Percentiles rank a stretch among this genome's conserved stretches.
These are phyloP conservation scores for Ceyx melanurus DNA, from an alignment of 2,113 vertebrate genomes.

Conservation along the genomic window DNA sequence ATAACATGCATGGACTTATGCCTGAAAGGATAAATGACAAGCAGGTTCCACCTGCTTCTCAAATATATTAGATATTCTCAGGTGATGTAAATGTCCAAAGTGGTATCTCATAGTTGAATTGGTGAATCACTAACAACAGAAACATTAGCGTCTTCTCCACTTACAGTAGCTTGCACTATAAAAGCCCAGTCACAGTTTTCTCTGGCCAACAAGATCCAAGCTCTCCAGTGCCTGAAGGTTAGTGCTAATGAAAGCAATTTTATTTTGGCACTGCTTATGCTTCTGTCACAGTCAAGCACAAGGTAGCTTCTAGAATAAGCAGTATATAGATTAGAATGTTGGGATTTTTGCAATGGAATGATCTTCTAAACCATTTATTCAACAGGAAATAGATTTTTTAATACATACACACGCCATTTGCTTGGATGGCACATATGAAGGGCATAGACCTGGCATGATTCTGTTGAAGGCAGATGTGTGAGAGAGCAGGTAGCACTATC, in stretches of 20 bases:
- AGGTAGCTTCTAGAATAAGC: background rate
- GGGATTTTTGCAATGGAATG: background rate
- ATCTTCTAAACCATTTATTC: background rate
- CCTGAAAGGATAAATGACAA: background rate
- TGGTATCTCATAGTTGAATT: background rate
- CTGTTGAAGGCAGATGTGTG: background rate
- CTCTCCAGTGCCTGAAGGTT: background rate
- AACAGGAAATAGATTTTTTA: background rate
- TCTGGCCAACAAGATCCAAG: background rate
- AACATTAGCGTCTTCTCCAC: background rate
- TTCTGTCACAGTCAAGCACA: background rate
- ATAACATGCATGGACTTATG: background rate
- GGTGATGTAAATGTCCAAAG: background rate
- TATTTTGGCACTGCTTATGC: background rate
- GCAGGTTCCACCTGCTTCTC: background rate
- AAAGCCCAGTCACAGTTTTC: background rate
- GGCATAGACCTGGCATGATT: background rate
- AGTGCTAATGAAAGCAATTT: background rate
- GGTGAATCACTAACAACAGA: background rate
- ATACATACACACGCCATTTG: background rate
- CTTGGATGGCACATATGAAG: background rate
- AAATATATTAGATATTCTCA: background rate
- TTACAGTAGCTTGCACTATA: background rate
- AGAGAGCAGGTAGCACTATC: background rate
- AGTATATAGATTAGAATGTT: background rate